Percentiles rank a stretch among this genome's conserved stretches.
phyloP scores from a whole-genome alignment of 1,140 invertebrate genomes.

The Microplitis demolitor region DNA sequence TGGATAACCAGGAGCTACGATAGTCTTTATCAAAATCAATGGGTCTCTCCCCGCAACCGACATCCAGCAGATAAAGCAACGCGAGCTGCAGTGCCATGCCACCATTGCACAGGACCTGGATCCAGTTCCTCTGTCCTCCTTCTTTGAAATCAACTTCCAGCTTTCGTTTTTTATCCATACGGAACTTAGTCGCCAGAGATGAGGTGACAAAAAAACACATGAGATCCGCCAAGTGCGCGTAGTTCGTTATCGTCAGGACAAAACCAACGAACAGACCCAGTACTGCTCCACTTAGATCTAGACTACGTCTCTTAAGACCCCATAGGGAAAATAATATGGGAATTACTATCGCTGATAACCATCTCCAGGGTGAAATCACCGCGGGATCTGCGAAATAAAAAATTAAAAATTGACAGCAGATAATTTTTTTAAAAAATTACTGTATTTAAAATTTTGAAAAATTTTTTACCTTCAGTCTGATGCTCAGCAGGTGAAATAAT shows the following conservation, averaged over 20 bases:
- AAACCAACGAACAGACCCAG: slow-evolving; percentile 80
- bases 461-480: slow-evolving; percentile 63
- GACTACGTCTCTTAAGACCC: slow-evolving; percentile 71
- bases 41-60: slow-evolving; percentile 76
- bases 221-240: slow-evolving; percentile 75
- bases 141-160: slow-evolving; percentile 83
- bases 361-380: slow-evolving; percentile 74
- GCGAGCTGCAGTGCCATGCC: slow-evolving; percentile 82
- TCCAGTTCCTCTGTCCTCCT: slow-evolving; percentile 87
- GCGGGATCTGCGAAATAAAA: slow-evolving; percentile 62
- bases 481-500: slow-evolving; percentile 61
- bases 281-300: slow-evolving; percentile 73
- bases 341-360: slow-evolving; percentile 72
- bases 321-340: slow-evolving; percentile 71
- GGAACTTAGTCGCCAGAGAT: slow-evolving; percentile 83
- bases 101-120: slow-evolving; percentile 89
- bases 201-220: slow-evolving; percentile 81
- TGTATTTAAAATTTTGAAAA: slow-evolving; percentile 1
- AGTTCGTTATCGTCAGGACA: slow-evolving; percentile 78
- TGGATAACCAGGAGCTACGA: slow-evolving; percentile 78
- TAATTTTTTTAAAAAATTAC: too few relatives aligned
- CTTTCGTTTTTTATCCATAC: slow-evolving; percentile 70
- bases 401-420: slow-evolving; percentile 12
- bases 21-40: slow-evolving; percentile 82
- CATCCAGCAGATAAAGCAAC: slow-evolving; percentile 80